Evolutionary conservation across 2,888 invertebrate species (phyloP).

Genomic region (Tachina grossa): DNA sequence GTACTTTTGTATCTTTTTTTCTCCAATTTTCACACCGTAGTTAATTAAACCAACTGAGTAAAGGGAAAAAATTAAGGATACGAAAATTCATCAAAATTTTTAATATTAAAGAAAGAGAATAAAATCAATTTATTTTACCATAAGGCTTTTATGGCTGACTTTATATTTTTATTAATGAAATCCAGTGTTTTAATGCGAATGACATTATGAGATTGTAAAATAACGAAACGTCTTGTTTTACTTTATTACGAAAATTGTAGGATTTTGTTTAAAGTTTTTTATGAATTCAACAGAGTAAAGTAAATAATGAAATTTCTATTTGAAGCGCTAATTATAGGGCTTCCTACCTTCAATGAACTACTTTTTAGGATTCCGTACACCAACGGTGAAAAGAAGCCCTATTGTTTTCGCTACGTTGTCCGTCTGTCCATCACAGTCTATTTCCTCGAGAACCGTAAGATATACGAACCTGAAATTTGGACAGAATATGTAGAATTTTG

Average conservation of each 20-base stretch:
- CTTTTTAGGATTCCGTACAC: too few species aligned
- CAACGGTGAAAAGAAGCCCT: too few species aligned
- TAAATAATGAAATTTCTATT: too few species aligned
- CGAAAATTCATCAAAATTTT: slow-evolving; percentile 78
- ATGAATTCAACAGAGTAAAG: slow-evolving; percentile 13
- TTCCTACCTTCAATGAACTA: slow-evolving; percentile 71
- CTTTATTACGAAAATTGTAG: not conserved
- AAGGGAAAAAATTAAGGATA: slow-evolving; percentile 24
- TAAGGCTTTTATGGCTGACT: slow-evolving; percentile 53
- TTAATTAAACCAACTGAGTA: slow-evolving; percentile 29
- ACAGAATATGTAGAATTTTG: too few species aligned
- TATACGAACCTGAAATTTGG: too few species aligned
- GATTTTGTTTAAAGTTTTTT: slow-evolving; percentile 9
- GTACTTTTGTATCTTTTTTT: not conserved
- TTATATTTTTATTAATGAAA: slow-evolving; percentile 8
- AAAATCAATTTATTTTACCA: slow-evolving; percentile 73
- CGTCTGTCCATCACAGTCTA: too few species aligned
- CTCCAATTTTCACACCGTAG: slow-evolving; percentile 50
- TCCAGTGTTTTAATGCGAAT: slow-evolving; percentile 47
- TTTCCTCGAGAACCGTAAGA: too few species aligned
- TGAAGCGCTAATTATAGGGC: slow-evolving; percentile 74
- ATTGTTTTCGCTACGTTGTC: too few species aligned
- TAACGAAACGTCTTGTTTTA: slow-evolving; percentile 28
- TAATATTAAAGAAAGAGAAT: slow-evolving; percentile 75
- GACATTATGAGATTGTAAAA: slow-evolving; percentile 50